These are phyloP conservation scores for Equus quagga DNA, from an alignment of 2,113 vertebrate genomes.

Conservation along the genomic window DNA sequence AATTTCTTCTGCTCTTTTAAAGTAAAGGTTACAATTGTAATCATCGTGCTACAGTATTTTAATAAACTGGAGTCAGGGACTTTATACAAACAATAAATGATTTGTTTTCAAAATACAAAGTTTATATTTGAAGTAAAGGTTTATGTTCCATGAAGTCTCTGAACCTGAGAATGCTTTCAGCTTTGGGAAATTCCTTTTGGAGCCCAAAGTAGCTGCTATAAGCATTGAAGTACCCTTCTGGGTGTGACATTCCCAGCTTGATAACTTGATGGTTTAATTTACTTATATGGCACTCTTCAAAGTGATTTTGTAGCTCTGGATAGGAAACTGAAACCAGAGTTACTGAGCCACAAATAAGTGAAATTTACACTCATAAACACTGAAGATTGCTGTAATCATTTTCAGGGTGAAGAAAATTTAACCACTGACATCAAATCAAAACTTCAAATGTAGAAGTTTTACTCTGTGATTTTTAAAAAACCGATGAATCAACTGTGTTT, in stretches of 20 bases:
- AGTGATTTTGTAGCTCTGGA: slow-evolving; percentile 72
- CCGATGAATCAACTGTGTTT: neutral
- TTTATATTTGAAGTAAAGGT: slow-evolving; percentile 80
- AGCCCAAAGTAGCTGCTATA: slow-evolving; percentile 63
- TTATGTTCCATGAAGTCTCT: slow-evolving; percentile 75
- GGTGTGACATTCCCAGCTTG: slow-evolving; percentile 75
- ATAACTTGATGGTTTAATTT: slow-evolving; percentile 80
- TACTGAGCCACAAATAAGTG: slow-evolving; percentile 78
- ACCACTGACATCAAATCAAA: slow-evolving; percentile 62
- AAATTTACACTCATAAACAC: slow-evolving; percentile 76
- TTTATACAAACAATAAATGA: slow-evolving; percentile 70
- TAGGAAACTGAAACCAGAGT: slow-evolving; percentile 70
- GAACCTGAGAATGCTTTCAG: slow-evolving; percentile 56
- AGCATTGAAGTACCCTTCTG: slow-evolving; percentile 65
- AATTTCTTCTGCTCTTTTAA: slow-evolving; percentile 41
- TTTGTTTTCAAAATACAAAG: slow-evolving; percentile 77
- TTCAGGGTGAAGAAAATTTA: slow-evolving; percentile 57
- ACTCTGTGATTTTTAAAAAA: neutral
- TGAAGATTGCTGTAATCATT: slow-evolving; percentile 72
- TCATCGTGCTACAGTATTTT: slow-evolving; percentile 46
- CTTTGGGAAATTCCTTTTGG: slow-evolving; percentile 71
- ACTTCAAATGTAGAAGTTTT: slow-evolving; percentile 55
- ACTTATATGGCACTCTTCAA: slow-evolving; percentile 73
- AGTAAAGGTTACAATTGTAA: slow-evolving; percentile 71
- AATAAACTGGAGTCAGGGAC: slow-evolving; percentile 49